These are phyloP conservation scores for Lophius americanus DNA, from an alignment of 2,797 vertebrate genomes.

Conservation along the genomic window DNA sequence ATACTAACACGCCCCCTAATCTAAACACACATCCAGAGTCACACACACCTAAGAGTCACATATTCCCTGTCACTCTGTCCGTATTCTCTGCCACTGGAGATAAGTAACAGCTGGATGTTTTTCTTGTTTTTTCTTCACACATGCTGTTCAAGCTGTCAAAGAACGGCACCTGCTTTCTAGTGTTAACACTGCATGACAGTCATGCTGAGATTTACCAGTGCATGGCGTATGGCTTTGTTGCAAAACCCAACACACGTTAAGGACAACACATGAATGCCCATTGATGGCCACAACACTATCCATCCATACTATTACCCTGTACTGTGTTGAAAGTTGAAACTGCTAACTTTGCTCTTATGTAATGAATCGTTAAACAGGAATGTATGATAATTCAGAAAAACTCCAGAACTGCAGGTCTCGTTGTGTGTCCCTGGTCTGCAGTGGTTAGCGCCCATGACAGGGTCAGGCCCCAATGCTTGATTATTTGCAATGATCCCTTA, in stretches of 20 bases:
- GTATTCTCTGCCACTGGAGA: neutral
- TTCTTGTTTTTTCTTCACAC: slow-evolving; percentile 11
- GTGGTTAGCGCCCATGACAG: too few species aligned
- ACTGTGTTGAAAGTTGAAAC: neutral
- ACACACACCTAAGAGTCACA: neutral
- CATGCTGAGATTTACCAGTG: slow-evolving; percentile 19
- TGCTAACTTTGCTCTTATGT: neutral
- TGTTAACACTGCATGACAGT: slow-evolving; percentile 20
- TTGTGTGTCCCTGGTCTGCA: too few species aligned
- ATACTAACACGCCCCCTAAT: slow-evolving; percentile 35
- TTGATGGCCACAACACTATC: neutral
- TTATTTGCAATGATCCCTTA: too few species aligned
- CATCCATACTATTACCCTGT: neutral
- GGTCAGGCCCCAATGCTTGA: too few species aligned
- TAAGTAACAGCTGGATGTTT: neutral
- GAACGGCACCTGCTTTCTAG: neutral
- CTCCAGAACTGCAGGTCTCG: too few species aligned
- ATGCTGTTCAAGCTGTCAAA: slow-evolving; percentile 25
- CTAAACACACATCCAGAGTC: neutral
- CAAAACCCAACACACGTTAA: slow-evolving; percentile 11
- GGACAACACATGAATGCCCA: neutral
- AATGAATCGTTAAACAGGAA: neutral
- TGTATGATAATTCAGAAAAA: neutral
- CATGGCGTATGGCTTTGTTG: slow-evolving; percentile 39
- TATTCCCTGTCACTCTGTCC: neutral